Percentiles rank a stretch among this genome's conserved stretches.
phyloP scores from a whole-genome alignment of 2,797 vertebrate species.

The Toxotes lorentzi region DNA sequence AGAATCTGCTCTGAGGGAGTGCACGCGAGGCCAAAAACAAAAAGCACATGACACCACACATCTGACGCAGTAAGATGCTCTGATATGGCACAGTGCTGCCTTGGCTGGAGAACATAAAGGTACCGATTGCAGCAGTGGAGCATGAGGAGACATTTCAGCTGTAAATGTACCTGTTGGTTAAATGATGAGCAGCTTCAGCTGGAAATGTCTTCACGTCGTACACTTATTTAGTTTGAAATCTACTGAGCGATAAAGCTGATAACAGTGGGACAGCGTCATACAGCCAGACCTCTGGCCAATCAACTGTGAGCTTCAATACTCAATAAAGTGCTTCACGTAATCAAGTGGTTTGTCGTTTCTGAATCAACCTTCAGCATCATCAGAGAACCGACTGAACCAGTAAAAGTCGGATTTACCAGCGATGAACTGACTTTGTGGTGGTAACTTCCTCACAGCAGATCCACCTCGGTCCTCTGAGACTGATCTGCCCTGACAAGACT shows the following conservation, averaged over 20 bases:
- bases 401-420: too few species aligned
- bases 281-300: slow-evolving; percentile 59
- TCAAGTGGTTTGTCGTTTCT: neutral
- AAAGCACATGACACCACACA: neutral
- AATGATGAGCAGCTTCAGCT: slow-evolving; percentile 7
- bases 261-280: slow-evolving; percentile 47
- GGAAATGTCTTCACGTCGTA: neutral
- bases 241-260: neutral
- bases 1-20: slow-evolving; percentile 2
- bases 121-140: slow-evolving; percentile 13
- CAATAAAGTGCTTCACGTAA: neutral
- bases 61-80: neutral
- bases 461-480: neutral
- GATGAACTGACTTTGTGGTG: too few species aligned
- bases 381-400: too few species aligned
- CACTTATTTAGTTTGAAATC: slow-evolving; percentile 8
- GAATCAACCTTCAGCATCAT: too few species aligned
- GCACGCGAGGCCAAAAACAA: neutral
- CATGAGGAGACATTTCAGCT: neutral
- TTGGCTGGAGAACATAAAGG: neutral
- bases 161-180: neutral
- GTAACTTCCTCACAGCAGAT: neutral
- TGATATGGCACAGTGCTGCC: neutral
- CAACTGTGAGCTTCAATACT: slow-evolving; percentile 49
- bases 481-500: neutral